Evolutionary conservation across 2,797 vertebrate species (phyloP).

Genomic region (Eupleurogrammus muticus): DNA sequence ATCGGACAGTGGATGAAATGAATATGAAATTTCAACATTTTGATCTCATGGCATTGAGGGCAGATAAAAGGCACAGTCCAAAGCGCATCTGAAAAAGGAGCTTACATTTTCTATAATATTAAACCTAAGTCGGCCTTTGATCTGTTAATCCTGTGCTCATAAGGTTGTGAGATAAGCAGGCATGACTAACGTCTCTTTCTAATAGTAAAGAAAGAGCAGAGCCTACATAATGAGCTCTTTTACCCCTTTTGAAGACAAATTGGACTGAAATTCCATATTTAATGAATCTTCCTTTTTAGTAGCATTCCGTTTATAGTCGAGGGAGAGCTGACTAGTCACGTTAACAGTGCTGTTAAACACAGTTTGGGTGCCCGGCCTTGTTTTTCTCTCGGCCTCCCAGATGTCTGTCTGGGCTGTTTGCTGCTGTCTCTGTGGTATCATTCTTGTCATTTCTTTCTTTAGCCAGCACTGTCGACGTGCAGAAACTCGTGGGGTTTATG

Average conservation of each 20-base stretch:
- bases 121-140: slow-evolving; percentile 95
- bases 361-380: slow-evolving; percentile 37
- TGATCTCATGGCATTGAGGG: slow-evolving; percentile 76
- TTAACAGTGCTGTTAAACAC: slow-evolving; percentile 45
- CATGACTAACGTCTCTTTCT: slow-evolving; percentile 94
- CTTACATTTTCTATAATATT: slow-evolving; percentile 92
- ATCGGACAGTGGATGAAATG: slow-evolving; percentile 77
- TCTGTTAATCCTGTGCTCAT: slow-evolving; percentile 98
- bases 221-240: slow-evolving; percentile 89
- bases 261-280: slow-evolving; percentile 86
- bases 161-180: slow-evolving; percentile 97
- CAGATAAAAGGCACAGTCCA: slow-evolving; percentile 79
- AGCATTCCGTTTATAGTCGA: slow-evolving; percentile 73
- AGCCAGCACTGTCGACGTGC: slow-evolving; percentile 44
- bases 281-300: slow-evolving; percentile 82
- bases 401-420: slow-evolving; percentile 59
- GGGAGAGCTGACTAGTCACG: slow-evolving; percentile 49
- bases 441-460: slow-evolving; percentile 55
- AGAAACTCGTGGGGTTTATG: slow-evolving; percentile 40
- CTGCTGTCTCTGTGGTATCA: slow-evolving; percentile 49
- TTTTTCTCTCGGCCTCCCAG: slow-evolving; percentile 47
- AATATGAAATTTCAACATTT: slow-evolving; percentile 81
- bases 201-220: slow-evolving; percentile 89
- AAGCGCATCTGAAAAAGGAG: slow-evolving; percentile 86
- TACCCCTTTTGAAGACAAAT: slow-evolving; percentile 88